phyloP scores from a whole-genome alignment of 2,797 vertebrate species.

The Manis pentadactyla region DNA sequence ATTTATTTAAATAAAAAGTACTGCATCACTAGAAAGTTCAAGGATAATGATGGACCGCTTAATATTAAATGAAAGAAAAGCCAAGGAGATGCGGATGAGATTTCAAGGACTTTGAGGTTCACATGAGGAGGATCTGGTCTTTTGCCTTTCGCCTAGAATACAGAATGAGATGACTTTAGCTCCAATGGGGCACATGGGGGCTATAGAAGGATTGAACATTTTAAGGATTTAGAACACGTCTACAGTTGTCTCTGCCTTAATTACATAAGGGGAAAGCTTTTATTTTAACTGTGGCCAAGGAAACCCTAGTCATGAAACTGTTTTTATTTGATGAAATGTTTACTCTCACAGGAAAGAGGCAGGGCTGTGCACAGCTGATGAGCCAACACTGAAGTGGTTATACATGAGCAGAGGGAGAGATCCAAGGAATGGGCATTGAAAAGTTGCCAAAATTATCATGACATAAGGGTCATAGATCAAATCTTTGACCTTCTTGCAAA shows the following conservation, averaged over 20 bases:
- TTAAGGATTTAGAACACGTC: slow-evolving; percentile 74
- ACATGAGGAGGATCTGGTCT: neutral
- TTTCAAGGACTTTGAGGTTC: slow-evolving; percentile 66
- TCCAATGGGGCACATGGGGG: slow-evolving; percentile 51
- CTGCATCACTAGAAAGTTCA: slow-evolving; percentile 58
- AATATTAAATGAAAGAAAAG: slow-evolving; percentile 76
- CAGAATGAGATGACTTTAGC: slow-evolving; percentile 71
- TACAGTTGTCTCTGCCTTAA: slow-evolving; percentile 75
- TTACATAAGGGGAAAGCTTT: slow-evolving; percentile 74
- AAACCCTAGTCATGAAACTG: slow-evolving; percentile 77
- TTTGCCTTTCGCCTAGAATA: slow-evolving; percentile 72
- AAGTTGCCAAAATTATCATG: slow-evolving; percentile 71
- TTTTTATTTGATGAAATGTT: slow-evolving; percentile 81
- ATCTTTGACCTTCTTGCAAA: slow-evolving; percentile 72
- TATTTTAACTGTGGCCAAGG: slow-evolving; percentile 80
- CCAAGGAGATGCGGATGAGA: slow-evolving; percentile 39
- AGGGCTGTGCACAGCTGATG: slow-evolving; percentile 53
- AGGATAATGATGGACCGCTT: slow-evolving; percentile 60
- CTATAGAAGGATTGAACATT: slow-evolving; percentile 63
- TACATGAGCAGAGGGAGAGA: slow-evolving; percentile 57
- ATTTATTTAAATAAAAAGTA: slow-evolving; percentile 69
- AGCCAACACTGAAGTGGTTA: slow-evolving; percentile 76
- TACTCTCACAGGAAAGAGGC: slow-evolving; percentile 76
- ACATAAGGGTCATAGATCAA: slow-evolving; percentile 74
- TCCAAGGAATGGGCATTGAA: slow-evolving; percentile 67